Conservation (phyloP, 2,888 invertebrate species). For the Taphrorychus bicolor region DNA sequence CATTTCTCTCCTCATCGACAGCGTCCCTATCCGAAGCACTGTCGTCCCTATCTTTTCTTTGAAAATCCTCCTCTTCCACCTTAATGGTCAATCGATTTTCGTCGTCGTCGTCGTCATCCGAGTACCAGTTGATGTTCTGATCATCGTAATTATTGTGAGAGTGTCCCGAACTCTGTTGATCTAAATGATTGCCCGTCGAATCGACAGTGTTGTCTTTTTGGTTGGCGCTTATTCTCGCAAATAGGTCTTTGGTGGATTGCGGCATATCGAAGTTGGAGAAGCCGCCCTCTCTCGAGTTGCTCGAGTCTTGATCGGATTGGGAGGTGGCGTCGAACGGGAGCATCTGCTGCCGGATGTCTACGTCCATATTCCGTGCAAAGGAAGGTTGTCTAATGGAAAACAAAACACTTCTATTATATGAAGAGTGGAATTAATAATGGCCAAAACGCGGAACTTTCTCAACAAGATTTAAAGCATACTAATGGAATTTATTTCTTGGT, state of each 20-base stretch:
- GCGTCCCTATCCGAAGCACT: conserved; percentile 2
- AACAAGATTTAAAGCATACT: too few species aligned
- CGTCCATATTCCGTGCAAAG: conserved; percentile 28
- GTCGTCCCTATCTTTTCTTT: conserved; percentile 30
- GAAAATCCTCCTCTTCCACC: conserved; percentile 55
- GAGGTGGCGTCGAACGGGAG: conserved; percentile 15
- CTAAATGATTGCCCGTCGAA: neutral
- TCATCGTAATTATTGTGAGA: conserved; percentile 45
- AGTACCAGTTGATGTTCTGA: conserved; percentile 72
- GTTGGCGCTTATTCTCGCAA: conserved; percentile 71
- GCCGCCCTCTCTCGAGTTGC: conserved; percentile 46
- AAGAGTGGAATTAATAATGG: too few species aligned
- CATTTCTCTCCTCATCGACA: neutral
- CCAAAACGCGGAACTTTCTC: too few species aligned
- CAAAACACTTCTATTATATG: neutral
- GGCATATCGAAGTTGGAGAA: conserved; percentile 26
- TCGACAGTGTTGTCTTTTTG: conserved; percentile 62
- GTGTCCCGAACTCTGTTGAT: neutral
- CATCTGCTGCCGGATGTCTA: conserved; percentile 25
- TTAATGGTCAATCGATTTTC: conserved; percentile 56
- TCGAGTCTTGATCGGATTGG: conserved; percentile 39
- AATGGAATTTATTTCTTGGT: too few species aligned
- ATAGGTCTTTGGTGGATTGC: conserved; percentile 73
- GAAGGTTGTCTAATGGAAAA: neutral
- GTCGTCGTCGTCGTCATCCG: conserved; percentile 81